Conservation (phyloP, 2,888 invertebrate genomes). For the Dexiosoma caninum region DNA sequence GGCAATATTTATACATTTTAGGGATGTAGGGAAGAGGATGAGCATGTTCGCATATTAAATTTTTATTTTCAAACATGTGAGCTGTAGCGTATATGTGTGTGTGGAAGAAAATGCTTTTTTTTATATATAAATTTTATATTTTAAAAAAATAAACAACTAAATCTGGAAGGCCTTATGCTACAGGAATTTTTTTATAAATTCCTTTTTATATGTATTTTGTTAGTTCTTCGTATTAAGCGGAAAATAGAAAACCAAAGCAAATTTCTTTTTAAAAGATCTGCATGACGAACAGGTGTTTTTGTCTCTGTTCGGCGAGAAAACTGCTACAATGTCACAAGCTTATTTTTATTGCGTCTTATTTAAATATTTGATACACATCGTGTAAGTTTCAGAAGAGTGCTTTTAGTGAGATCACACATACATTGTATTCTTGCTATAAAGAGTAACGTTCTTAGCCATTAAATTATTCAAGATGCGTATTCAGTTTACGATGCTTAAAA, state of each 20-base stretch:
- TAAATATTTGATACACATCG: background rate
- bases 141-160: background rate
- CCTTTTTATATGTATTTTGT: background rate
- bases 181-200: background rate
- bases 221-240: background rate
- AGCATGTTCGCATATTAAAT: background rate
- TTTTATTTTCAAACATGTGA: background rate
- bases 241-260: too few species aligned
- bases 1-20: background rate
- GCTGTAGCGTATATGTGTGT: background rate
- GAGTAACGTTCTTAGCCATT: background rate
- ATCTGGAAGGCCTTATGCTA: constrained; percentile 6
- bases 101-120: background rate
- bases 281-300: constrained; percentile 29
- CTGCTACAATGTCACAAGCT: background rate
- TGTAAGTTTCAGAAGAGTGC: background rate
- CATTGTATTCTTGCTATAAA: background rate
- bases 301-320: background rate
- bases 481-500: background rate
- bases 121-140: background rate
- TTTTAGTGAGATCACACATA: background rate
- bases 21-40: background rate
- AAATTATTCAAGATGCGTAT: background rate
- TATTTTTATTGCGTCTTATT: background rate
- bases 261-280: background rate